Evolutionary conservation across 2,113 vertebrate species (phyloP), one percentile per base, ranked within the genome.

Genomic region (Haliaeetus leucogaster): DNA sequence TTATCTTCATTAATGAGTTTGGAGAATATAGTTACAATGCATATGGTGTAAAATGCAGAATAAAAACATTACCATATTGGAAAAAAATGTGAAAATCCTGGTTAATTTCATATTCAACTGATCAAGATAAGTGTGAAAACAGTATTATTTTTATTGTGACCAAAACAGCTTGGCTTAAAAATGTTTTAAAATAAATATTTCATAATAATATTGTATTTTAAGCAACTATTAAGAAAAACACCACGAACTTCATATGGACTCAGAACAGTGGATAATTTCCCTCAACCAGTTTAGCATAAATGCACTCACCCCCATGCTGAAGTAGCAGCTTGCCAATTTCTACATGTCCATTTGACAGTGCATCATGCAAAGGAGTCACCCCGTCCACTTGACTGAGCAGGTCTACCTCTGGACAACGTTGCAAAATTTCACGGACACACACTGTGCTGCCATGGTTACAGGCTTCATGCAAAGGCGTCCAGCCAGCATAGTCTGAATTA

Each of bases 391-490:
- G 98, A 98, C 96, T 98, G 97, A 98, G 98, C 94, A 99, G 98
- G 96, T 99, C 96, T 87, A 99, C 99, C 97, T 98, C 96, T 72
- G 99, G 99, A 97, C 97, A 99, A 94, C 98, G 98, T 48, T 97
- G 98, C 92, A 99, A 98, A 98, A 99, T 98, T 97, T 99, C 99
- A 95, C 93, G 98, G 97, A 99, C 99, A 97, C 99, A 99, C 62
- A 98, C 98, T 70, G 97, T 98, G 98, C 98, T 99, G 96, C 99
- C 99, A 97, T 99, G 99, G 98, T 99, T 99, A 98, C 99, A 99
- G 36, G 99, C 99, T 98, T 99, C 99, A 96, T 99, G 99, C 96
- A 99, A 98, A 91, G 99, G 99, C 26, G 99, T 99, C 99, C 99
- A 99, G 97, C 99, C 99, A 95, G 98, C 99, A 95, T 99, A 97